Evolutionary conservation across 2,888 invertebrate genomes (phyloP), one percentile per base, ranked within the genome.

Genomic region (Branchellion lobata): DNA sequence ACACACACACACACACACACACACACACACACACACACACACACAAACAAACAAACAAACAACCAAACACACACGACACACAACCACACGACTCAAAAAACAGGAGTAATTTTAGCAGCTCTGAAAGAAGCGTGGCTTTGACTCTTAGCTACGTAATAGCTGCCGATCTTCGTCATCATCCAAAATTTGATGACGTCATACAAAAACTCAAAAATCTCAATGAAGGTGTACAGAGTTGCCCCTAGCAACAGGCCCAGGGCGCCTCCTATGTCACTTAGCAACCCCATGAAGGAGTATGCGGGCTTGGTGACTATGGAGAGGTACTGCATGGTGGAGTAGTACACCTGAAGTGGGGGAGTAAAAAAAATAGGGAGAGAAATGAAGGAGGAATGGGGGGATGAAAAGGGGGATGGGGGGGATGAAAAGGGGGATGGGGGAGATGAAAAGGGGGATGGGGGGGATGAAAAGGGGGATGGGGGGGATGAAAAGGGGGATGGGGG

Each of bases 261-360:
- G 0, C 77, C 77, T 0, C 77, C 77, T 21, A 77, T 34, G 34
- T 77, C 77, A 65, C 77, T 77, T n/a, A 77, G 34, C n/a, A 77
- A 65, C 1, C 61, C 77, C 77, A 77, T 77, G 29, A 77, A 77
- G 61, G 77, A 77, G 33, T 77, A 77, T 0, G 65, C 77, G 33
- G 77, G 77, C 33, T 61, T 57, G n/a, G 61, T 65, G 51, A 33
- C 31, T 21, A 77, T 77, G 18, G 61, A 57, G 18, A 77, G n/a
- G 65, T 77, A 77, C 31, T 77, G 77, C 53, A 77, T 24, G 21
- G 65, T 77, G 21, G 77, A 77, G 57, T 29, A 77, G 36, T 61
- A 77, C 2, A 77, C 77, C 77, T 77, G 40, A 5, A 24, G 24
- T 57, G 21, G n/a, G 24, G 5, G 40, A 14, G 40, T 18, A 24